These are phyloP conservation scores for Heliconius cydno DNA, from an alignment of 2,888 invertebrate genomes.

Conservation along the genomic window DNA sequence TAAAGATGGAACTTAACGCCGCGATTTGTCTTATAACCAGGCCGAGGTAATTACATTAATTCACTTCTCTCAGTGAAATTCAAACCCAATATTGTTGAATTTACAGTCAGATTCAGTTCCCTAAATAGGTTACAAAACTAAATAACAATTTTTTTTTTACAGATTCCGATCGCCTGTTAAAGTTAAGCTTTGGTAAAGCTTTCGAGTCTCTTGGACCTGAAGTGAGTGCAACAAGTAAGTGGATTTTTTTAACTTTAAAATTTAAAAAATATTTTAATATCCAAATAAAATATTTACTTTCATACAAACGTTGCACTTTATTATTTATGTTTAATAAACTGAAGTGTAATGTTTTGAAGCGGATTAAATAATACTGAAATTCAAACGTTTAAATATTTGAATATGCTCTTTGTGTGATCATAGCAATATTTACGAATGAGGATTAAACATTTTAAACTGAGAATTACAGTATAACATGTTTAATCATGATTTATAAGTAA, in stretches of 20 bases:
- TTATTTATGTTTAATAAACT: neutral
- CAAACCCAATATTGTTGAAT: neutral
- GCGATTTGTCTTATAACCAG: neutral
- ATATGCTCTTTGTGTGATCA: neutral
- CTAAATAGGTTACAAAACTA: neutral
- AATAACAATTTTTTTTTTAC: slow-evolving; percentile 55
- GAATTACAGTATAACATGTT: neutral
- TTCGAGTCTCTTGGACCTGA: slow-evolving; percentile 87
- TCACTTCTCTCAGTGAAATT: neutral
- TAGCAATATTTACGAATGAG: neutral
- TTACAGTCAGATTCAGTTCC: neutral
- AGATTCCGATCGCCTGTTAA: slow-evolving; percentile 79
- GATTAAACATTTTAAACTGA: neutral
- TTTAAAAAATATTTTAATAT: neutral
- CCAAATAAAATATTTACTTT: neutral
- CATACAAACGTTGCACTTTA: neutral
- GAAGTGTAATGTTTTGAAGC: neutral
- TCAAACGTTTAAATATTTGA: slow-evolving; percentile 4
- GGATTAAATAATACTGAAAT: neutral
- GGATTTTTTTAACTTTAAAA: slow-evolving; percentile 26
- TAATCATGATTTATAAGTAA: no score
- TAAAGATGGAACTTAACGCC: neutral
- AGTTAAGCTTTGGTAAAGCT: slow-evolving; percentile 80
- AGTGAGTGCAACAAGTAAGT: slow-evolving; percentile 91
- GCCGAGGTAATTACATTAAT: neutral